Base-by-base conservation (phyloP, 2,113 vertebrate genomes). In the Erpornis zantholeuca region DNA sequence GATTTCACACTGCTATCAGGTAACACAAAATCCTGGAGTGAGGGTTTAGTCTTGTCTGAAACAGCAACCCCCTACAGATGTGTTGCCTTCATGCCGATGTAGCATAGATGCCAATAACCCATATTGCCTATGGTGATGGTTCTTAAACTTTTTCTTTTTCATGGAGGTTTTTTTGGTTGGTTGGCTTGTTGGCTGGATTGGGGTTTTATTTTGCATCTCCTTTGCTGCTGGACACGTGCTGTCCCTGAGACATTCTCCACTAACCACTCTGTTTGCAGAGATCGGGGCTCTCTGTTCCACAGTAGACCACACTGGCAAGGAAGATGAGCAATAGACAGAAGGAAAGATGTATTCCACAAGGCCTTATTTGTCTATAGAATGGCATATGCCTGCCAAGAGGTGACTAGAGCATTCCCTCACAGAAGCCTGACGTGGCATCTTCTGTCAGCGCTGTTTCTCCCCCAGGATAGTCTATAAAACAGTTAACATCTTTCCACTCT, bases 161-260 rank as follows among this genome's bases (percentile, higher is more conserved):
- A 19, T 29, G 22, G 18, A 3, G 16, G 6, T 9, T n/a, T 53
- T 31, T 6, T 13, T 27, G 4, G 1, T 9, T 27, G 17, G 2
- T 16, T 54, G 22, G 9, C 15, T n/a, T 5, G 35, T n/a, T 49
- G 22, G 12, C 16, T 65, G 16, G 18, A 9, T 17, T 29, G 6
- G 0, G 6, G 0, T 8, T 16, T 70, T 25, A 42, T 44, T 22
- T 23, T 72, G 24, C 28, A 33, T 23, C 9, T 35, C 28, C 33
- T 72, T 82, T 61, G 21, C 36, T 27, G 21, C 11, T 40, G 33
- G 13, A 40, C 56, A 11, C 3, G 7, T 40, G 22, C 5, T 3
- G 3, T 36, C 13, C 52, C 59, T 50, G 15, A 82, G 40, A 31
- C 9, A 45, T 29, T 88, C 35, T 50, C 10, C 27, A 42, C 8